Evolutionary conservation across 2,888 invertebrate genomes (phyloP).

Genomic region (Megastigmus dorsalis): DNA sequence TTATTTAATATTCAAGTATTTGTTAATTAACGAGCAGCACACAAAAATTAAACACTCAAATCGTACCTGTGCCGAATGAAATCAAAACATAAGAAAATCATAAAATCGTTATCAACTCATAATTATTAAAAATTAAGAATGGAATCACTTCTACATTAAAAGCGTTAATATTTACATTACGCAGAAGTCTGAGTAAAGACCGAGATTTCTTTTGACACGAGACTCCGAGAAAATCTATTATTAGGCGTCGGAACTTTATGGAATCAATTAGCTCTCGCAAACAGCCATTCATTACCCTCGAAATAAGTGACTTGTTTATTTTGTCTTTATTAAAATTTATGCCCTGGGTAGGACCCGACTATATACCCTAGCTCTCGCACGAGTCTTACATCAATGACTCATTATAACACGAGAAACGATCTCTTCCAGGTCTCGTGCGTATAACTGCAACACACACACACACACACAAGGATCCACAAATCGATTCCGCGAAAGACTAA

Average conservation of each 20-base stretch:
- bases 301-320: slow-evolving; percentile 37
- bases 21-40: no score
- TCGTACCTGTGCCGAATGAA: no score
- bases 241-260: neutral
- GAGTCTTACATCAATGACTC: slow-evolving; percentile 26
- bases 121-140: no score
- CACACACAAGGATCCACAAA: neutral
- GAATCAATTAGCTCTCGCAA: slow-evolving; percentile 10
- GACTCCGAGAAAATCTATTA: slow-evolving; percentile 41
- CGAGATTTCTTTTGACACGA: no score
- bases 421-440: neutral
- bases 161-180: no score
- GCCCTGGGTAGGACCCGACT: neutral
- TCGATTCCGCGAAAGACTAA: slow-evolving; percentile 33
- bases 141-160: no score
- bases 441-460: neutral
- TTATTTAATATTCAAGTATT: no score
- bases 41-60: no score
- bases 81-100: no score
- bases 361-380: neutral
- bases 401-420: slow-evolving; percentile 22
- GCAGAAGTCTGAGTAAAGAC: no score
- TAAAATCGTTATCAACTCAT: no score
- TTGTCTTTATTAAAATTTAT: slow-evolving; percentile 45
- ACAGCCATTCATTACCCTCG: slow-evolving; percentile 18